Percentiles rank a stretch among this genome's conserved stretches.
phyloP scores from a whole-genome alignment of 2,113 vertebrate species.

The Terrapene triunguis region DNA sequence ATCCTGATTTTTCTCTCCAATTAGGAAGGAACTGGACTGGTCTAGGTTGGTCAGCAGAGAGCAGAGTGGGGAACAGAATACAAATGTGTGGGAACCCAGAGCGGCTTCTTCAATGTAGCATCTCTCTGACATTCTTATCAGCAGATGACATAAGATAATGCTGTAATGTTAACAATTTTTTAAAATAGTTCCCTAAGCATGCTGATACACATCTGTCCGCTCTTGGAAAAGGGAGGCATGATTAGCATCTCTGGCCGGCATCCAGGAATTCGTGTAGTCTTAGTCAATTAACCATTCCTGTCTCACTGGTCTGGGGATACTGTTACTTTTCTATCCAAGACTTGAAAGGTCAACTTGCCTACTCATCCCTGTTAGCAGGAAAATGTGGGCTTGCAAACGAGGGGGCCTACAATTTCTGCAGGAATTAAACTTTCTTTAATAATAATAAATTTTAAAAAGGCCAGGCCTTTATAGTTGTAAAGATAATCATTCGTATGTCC shows the following conservation, averaged over 20 bases:
- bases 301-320: no score
- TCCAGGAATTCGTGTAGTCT: neutral
- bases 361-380: neutral
- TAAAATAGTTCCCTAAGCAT: neutral
- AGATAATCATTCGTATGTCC: neutral
- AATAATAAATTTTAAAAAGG: neutral
- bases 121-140: neutral
- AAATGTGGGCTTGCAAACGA: neutral
- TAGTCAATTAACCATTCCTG: neutral
- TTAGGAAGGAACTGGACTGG: neutral
- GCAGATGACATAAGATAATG: neutral
- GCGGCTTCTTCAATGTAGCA: neutral
- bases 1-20: no score
- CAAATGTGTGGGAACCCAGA: neutral
- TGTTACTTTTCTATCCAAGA: neutral
- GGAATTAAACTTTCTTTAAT: neutral
- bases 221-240: neutral
- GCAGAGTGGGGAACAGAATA: neutral
- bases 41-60: neutral
- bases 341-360: neutral
- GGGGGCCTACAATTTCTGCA: neutral
- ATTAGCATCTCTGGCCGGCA: neutral
- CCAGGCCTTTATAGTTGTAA: neutral
- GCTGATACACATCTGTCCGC: neutral
- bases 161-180: neutral